Evolutionary conservation across 2,888 invertebrate species (phyloP), one percentile per base, ranked within the genome.

Genomic region (Eupithecia dodoneata): DNA sequence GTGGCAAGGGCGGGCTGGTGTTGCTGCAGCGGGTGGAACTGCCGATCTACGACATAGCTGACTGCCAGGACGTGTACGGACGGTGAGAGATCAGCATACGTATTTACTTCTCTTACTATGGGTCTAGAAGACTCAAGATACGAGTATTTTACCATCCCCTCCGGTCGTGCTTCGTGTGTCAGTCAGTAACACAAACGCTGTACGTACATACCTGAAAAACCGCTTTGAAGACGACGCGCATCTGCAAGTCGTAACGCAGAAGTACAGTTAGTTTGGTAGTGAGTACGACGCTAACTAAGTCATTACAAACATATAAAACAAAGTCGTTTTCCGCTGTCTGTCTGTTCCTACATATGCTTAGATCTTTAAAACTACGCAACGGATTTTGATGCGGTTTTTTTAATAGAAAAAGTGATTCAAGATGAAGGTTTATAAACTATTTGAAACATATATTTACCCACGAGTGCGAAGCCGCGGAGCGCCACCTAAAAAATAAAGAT

Each of bases 51-150:
- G 92, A 93, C 75, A 73, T 90, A 7, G 87, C 91, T 0, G 94
- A 94, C 80, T 94, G 94, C 77, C 93, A 92, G 81, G 92, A 92
- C 5, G 75, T 93, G 7, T 94, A 94, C 77, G 94, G 94, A 81
- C 86, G 85, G 94, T 94, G 83, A 78, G 44, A 30, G 52, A 6
- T 6, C 52, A n/a, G 3, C 55, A 59, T 18, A 7, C 9, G 9
- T n/a, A 18, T 18, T 18, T 59, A 18, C 18, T 18, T 55, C 55
- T 13, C 41, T 41, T 9, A 72, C 45, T 44, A 41, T 30, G 41
- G 41, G 41, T 30, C 63, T 30, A 18, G 18, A 59, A 59, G 18
- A 59, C 9, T 52, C 52, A 59, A n/a, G n/a, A n/a, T 9, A 59
- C 55, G 55, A 59, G 18, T 59, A 59, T 59, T 4, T 0, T n/a